Evolutionary conservation across 2,113 vertebrate genomes (phyloP).

Genomic region (Stigmatopora nigra): DNA sequence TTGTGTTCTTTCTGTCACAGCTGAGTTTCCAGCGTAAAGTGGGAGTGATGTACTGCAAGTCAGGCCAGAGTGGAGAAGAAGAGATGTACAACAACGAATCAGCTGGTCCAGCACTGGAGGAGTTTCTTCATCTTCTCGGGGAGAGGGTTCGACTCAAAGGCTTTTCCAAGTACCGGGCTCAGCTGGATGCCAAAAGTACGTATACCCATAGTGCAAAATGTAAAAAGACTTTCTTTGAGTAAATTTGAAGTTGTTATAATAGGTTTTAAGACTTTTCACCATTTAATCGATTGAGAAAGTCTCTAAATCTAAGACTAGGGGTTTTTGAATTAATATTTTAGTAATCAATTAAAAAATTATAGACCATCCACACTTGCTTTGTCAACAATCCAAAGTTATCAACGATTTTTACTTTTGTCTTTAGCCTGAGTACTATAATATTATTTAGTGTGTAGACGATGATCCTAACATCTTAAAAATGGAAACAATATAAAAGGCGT

Average conservation of each 20-base stretch:
- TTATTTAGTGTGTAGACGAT: neutral
- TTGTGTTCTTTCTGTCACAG: constrained; percentile 57
- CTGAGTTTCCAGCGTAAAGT: constrained; percentile 96
- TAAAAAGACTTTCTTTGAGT: neutral
- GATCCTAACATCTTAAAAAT: neutral
- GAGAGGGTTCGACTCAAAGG: constrained; percentile 93
- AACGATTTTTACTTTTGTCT: neutral
- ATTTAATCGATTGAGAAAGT: too few species aligned
- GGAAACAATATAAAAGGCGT: neutral
- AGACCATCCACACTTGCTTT: neutral
- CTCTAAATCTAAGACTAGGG: neutral
- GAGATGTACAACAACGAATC: constrained; percentile 99
- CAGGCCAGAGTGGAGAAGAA: constrained; percentile 92
- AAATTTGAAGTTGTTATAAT: neutral
- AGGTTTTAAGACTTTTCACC: too few species aligned
- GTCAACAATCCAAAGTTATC: neutral
- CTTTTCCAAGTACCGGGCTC: constrained; percentile 93
- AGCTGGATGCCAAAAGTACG: constrained; percentile 98
- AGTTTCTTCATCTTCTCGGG: constrained; percentile 93
- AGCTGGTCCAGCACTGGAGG: constrained; percentile 87
- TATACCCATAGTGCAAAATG: constrained; percentile 5
- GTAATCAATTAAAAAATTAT: neutral
- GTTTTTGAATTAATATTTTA: neutral
- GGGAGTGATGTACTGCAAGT: constrained; percentile 97
- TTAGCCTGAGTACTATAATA: neutral